Percentiles rank a stretch among this genome's conserved stretches.
phyloP scores from a whole-genome alignment of 2,113 vertebrate species.

The Aramus guarauna region DNA sequence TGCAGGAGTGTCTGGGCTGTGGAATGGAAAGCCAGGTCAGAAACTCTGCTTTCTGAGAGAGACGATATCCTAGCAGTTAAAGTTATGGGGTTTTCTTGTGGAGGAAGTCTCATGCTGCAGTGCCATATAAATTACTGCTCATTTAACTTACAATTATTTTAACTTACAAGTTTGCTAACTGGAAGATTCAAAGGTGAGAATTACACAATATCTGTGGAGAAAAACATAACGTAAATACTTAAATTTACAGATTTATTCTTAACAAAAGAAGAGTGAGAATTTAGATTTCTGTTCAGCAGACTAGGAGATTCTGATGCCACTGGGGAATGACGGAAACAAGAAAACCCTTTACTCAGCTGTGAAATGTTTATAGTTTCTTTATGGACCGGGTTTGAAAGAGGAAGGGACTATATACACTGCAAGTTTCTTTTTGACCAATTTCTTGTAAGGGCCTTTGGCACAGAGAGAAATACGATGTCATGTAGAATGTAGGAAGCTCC shows the following conservation, averaged over 20 bases:
- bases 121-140: neutral
- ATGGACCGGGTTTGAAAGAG: neutral
- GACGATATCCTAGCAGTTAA: neutral
- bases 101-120: neutral
- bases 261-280: neutral
- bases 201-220: neutral
- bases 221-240: neutral
- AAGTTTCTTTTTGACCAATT: neutral
- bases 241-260: neutral
- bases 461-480: neutral
- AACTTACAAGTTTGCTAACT: neutral
- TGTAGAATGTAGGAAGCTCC: neutral
- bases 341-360: neutral
- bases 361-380: neutral
- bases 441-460: neutral
- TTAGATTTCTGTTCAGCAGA: neutral
- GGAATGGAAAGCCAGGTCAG: neutral
- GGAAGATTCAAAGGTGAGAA: neutral
- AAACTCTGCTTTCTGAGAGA: neutral
- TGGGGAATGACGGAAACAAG: neutral
- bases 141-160: neutral
- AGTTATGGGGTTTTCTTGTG: neutral
- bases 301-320: neutral
- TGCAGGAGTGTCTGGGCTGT: neutral
- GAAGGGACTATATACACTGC: neutral